Evolutionary conservation across 2,888 invertebrate genomes (phyloP).

Genomic region (Argyra leucocephala): DNA sequence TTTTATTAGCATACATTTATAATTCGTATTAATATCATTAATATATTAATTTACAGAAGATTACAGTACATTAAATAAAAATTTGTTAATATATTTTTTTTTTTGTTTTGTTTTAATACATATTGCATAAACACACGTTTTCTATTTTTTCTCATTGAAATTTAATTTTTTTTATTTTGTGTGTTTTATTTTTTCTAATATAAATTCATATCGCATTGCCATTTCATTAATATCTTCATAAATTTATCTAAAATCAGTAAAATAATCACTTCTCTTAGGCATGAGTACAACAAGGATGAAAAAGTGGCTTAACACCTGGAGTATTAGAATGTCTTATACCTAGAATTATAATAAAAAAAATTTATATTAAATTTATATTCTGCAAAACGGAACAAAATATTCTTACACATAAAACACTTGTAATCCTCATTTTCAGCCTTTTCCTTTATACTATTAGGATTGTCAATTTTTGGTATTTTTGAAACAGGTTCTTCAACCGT

Average conservation of each 20-base stretch:
- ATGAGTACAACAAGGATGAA: constrained; percentile 6
- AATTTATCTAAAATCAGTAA: constrained; percentile 1
- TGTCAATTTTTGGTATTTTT: constrained; percentile 7
- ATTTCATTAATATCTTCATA: background rate
- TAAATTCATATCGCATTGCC: constrained; percentile 3
- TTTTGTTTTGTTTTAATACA: background rate
- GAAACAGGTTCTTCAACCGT: background rate
- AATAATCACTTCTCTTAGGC: background rate
- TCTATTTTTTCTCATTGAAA: background rate
- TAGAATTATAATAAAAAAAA: background rate
- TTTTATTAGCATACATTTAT: constrained; percentile 2
- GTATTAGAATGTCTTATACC: constrained; percentile 1
- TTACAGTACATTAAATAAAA: constrained; percentile 4
- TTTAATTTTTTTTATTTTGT: background rate
- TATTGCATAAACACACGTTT: background rate
- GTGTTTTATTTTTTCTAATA: background rate
- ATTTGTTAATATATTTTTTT: background rate
- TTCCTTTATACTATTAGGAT: background rate
- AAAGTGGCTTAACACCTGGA: background rate
- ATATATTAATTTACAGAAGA: constrained; percentile 1
- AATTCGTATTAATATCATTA: background rate
- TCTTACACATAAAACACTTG: constrained; percentile 10
- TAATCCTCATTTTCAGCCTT: constrained; percentile 8
- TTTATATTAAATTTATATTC: background rate
- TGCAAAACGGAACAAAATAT: no score